A percentile compares a stretch with the other conserved stretches of the same genome.
Conservation (phyloP, 1,140 invertebrate genomes). For the Trichonephila clavata region DNA sequence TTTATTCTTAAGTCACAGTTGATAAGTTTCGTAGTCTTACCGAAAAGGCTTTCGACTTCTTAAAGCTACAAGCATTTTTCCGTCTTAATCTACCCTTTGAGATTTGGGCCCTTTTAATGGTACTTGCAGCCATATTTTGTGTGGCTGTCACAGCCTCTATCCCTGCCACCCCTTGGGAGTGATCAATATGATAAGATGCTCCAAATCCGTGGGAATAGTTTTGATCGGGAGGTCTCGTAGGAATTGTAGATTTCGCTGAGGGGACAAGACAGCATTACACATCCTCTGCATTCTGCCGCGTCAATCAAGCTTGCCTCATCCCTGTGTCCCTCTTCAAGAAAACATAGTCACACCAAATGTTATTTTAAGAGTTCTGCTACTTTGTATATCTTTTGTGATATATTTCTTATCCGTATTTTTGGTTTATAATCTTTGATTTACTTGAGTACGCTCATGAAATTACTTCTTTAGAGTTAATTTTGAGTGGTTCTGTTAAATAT, state of each 20-base stretch:
- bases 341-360: neutral
- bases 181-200: constrained; percentile 50
- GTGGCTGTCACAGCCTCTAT: neutral
- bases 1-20: neutral
- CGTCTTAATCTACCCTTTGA: constrained; percentile 11
- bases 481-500: no score
- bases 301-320: neutral
- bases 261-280: neutral
- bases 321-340: neutral
- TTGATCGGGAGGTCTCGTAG: neutral
- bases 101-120: constrained; percentile 26
- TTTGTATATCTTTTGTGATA: neutral
- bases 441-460: no score
- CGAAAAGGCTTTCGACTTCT: neutral
- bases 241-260: neutral
- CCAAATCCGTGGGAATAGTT: constrained; percentile 31
- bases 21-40: neutral
- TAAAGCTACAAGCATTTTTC: neutral
- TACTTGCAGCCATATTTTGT: constrained; percentile 45
- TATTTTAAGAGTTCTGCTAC: neutral
- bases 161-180: constrained; percentile 8
- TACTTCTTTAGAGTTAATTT: no score
- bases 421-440: no score
- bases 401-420: no score
- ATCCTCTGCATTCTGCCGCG: constrained; percentile 1